A percentile compares a stretch with the other conserved stretches of the same genome.
Conservation (phyloP, 2,888 invertebrate species). For the Liodrosophila aerea region DNA sequence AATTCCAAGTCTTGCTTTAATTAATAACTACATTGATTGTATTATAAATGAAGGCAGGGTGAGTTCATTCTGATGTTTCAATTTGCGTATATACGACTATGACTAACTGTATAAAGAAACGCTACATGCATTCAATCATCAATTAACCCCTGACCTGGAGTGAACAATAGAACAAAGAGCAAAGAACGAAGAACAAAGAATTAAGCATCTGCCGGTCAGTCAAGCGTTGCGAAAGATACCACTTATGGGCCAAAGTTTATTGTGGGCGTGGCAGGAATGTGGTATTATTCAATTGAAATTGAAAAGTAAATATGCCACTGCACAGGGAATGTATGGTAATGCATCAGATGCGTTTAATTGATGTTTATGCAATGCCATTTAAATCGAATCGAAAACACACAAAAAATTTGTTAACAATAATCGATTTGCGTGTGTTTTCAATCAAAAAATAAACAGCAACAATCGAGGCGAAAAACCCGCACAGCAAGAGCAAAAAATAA, state of each 20-base stretch:
- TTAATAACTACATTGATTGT: not conserved
- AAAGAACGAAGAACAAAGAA: no score
- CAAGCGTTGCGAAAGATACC: slow-evolving; percentile 35
- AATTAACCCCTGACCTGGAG: slow-evolving; percentile 67
- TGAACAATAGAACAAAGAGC: slow-evolving; percentile 52
- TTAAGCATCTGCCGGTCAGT: no score
- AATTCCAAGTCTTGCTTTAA: not conserved
- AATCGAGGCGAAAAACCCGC: not conserved
- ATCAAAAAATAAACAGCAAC: slow-evolving; percentile 45
- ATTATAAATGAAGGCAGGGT: slow-evolving; percentile 7
- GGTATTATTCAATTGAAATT: slow-evolving; percentile 66
- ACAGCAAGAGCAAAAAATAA: slow-evolving; percentile 18
- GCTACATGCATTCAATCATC: slow-evolving; percentile 62
- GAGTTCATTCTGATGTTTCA: slow-evolving; percentile 50
- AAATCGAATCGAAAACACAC: slow-evolving; percentile 46
- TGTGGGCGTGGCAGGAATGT: slow-evolving; percentile 39
- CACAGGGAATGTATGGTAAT: slow-evolving; percentile 47
- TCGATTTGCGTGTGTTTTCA: slow-evolving; percentile 69
- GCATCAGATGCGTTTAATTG: slow-evolving; percentile 60
- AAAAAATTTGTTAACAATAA: slow-evolving; percentile 67
- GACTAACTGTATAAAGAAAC: slow-evolving; percentile 2
- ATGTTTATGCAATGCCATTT: slow-evolving; percentile 68
- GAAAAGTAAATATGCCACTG: slow-evolving; percentile 45
- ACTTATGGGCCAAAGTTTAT: slow-evolving; percentile 1
- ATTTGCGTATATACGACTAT: slow-evolving; percentile 48